Evolutionary conservation across 30 jellyfish, hydroid and myxozoan species (phyloP), one percentile per base, ranked within the genome.

Genomic region (Catostylus mosaicus): DNA sequence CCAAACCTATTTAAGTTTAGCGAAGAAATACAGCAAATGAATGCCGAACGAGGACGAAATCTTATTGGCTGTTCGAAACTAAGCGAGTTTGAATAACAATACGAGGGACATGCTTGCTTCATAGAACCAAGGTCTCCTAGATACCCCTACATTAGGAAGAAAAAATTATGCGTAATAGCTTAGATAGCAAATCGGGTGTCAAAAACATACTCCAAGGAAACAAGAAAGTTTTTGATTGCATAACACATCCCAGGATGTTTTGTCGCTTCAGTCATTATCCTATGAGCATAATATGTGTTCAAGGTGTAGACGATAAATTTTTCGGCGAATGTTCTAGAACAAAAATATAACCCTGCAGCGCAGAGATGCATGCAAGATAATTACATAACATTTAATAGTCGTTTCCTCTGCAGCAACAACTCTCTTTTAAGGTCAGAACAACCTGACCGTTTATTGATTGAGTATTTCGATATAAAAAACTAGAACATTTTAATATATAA

Each of bases 81-180:
- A 54, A 16, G 24, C 31, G 23, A 56, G 48, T 52, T 52, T 22
- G 36, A 18, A 19, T 62, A 32, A 81, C 91, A 81, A 81, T 30
- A 40, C 46, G 35, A 32, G 32, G 27, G 66, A 45, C 84, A 81
- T 81, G 33, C 76, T 81, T 81, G 54, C 62, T 16, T 32, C 59
- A 38, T 20, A 50, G 84, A 32, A 66, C 34, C 67, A 11, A 47
- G 12, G 91, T 81, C 46, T 30, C 91, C 60, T 61, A 54, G 91
- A 31, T 43, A 81, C 91, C 69, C 32, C 23, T 1, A 22, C 1
- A 57, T 56, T 24, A 65, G 36, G 91, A 81, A 81, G 84, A 38
- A 67, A 81, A 81, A 81, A 65, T n/a, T 81, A 52, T 81, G 80
- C 80, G 80, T 35, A 20, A 62, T 7, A 52, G 3, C 67, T 3